Percentiles rank a stretch among this genome's conserved stretches.
phyloP scores from a whole-genome alignment of 2,888 invertebrate genomes.

The Ophion slaviceki region DNA sequence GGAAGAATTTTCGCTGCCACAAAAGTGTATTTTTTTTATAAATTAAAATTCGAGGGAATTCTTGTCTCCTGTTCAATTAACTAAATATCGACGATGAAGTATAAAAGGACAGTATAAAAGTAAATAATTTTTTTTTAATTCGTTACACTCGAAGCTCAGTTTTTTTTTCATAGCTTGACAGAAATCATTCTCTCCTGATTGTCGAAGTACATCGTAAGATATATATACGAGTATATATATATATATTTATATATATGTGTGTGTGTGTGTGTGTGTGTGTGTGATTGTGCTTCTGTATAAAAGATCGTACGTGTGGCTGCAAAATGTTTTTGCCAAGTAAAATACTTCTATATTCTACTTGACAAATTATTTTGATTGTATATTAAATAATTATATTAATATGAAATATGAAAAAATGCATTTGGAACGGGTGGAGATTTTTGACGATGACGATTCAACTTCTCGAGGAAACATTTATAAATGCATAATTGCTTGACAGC shows the following conservation, averaged over 20 bases:
- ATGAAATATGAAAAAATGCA: too few species aligned
- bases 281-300: neutral
- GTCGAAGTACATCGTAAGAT: neutral
- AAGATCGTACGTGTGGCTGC: neutral
- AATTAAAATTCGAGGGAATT: neutral
- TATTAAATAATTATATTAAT: too few species aligned
- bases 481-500: too few species aligned
- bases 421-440: neutral
- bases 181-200: constrained; percentile 50
- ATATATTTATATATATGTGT: neutral
- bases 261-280: too few species aligned
- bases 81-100: neutral
- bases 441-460: neutral
- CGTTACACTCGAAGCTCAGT: neutral
- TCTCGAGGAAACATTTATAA: too few species aligned
- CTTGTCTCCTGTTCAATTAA: constrained; percentile 56
- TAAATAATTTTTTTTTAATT: neutral
- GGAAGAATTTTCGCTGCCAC: neutral
- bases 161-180: neutral
- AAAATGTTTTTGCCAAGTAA: too few species aligned
- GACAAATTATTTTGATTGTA: too few species aligned
- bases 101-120: neutral
- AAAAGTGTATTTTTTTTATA: neutral
- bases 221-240: neutral
- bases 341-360: too few species aligned